Percentiles rank a stretch among this genome's conserved stretches.
phyloP scores from a whole-genome alignment of 2,797 vertebrate genomes.

The Phataginus tricuspis region DNA sequence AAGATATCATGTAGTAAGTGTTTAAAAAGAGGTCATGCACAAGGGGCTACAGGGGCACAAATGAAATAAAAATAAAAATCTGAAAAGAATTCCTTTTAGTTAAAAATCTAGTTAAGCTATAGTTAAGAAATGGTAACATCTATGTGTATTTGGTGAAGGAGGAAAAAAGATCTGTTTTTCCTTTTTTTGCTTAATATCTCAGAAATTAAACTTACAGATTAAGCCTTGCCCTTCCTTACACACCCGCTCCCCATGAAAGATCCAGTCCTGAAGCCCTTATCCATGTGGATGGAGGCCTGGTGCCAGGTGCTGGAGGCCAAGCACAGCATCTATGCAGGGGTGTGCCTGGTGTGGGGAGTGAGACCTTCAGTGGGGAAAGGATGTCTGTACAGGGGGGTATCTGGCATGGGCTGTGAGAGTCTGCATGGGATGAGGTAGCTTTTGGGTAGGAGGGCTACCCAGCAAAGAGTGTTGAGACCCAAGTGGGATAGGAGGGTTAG shows the following conservation, averaged over 20 bases:
- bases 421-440: not conserved
- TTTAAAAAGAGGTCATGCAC: not conserved
- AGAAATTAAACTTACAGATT: not conserved
- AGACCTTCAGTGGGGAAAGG: not conserved
- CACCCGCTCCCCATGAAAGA: not conserved
- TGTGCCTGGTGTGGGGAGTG: not conserved
- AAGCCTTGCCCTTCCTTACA: not conserved
- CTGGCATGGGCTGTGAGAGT: not conserved
- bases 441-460: not conserved
- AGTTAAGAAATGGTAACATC: not conserved
- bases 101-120: constrained; percentile 17
- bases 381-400: not conserved
- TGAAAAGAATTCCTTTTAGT: not conserved
- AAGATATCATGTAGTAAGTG: not conserved
- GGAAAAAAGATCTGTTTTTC: not conserved
- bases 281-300: not conserved
- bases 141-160: not conserved
- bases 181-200: not conserved
- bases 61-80: not conserved
- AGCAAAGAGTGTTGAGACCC: not conserved
- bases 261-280: not conserved
- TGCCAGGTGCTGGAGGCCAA: not conserved
- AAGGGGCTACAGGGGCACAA: not conserved
- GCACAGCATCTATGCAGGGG: not conserved
- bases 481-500: not conserved